phyloP scores from a whole-genome alignment of 2,888 invertebrate species.

The Branchinecta sandiegonensis region DNA sequence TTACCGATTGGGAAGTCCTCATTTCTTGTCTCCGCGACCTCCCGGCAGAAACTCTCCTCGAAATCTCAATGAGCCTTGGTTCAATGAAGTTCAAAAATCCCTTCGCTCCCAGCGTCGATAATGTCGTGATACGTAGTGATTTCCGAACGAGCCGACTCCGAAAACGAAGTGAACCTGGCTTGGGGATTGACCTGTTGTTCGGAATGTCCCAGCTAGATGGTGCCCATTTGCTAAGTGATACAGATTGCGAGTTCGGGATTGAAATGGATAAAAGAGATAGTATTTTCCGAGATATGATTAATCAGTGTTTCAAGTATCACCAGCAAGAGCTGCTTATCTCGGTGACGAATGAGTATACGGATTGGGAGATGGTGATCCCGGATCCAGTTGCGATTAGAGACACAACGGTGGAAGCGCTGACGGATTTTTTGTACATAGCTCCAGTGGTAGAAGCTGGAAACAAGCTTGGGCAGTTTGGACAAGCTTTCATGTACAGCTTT shows the following conservation, averaged over 20 bases:
- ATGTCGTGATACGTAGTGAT: conserved; percentile 57
- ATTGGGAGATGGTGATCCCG: conserved; percentile 84
- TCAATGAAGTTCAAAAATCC: conserved; percentile 18
- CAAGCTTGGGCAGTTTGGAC: conserved; percentile 37
- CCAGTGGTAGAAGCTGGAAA: conserved; percentile 75
- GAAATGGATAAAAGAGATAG: conserved; percentile 66
- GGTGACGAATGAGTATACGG: conserved; percentile 91
- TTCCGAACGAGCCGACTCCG: conserved; percentile 12
- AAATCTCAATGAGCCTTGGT: conserved; percentile 24
- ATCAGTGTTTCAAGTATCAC: conserved; percentile 89
- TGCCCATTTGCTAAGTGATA: conserved; percentile 43
- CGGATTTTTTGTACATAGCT: conserved; percentile 86
- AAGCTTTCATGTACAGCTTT: conserved; percentile 4
- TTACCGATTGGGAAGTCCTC: conserved; percentile 24
- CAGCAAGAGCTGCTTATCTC: conserved; percentile 92
- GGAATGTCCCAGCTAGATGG: conserved; percentile 34
- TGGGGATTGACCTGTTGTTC: conserved; percentile 33
- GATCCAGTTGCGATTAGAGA: conserved; percentile 77
- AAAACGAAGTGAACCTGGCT: conserved; percentile 27
- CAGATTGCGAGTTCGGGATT: conserved; percentile 61
- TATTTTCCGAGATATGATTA: conserved; percentile 69
- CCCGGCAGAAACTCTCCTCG: conserved; percentile 40
- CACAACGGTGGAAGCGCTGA: conserved; percentile 75
- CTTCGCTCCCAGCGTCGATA: conserved; percentile 91
- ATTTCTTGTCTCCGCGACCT: conserved; percentile 44